Evolutionary conservation across 1,140 invertebrate species (phyloP).

Genomic region (Ganaspis sp.): DNA sequence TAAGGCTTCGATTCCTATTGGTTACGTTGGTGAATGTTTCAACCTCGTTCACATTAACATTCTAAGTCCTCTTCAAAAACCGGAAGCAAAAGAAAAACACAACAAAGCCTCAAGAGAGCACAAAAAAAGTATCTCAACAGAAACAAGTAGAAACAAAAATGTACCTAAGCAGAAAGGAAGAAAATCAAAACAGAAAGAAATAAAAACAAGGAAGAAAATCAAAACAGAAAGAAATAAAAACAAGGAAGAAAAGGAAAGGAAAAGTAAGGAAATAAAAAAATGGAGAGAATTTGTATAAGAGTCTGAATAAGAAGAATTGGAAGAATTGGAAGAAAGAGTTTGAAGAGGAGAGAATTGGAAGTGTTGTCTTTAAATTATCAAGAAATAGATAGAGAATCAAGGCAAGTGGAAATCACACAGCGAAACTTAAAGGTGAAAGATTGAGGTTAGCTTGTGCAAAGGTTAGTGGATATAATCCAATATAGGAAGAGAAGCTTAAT

Average conservation of each 20-base stretch:
- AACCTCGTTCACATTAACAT: background rate
- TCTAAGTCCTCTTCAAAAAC: background rate
- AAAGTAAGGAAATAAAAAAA: no score
- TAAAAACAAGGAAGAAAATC: background rate
- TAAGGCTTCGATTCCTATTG: constrained; percentile 13
- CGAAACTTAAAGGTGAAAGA: background rate
- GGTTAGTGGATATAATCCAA: constrained; percentile 26
- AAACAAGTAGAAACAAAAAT: no score
- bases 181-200: no score
- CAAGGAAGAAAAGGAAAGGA: no score
- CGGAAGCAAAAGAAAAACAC: background rate
- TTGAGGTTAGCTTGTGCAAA: constrained; percentile 20
- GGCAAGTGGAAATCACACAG: constrained; percentile 6
- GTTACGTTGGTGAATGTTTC: background rate
- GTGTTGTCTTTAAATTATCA: background rate
- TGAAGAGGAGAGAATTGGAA: background rate
- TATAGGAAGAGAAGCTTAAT: constrained; percentile 22
- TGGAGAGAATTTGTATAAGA: no score
- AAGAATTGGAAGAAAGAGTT: no score
- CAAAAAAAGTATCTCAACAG: no score
- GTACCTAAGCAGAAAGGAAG: no score
- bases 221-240: background rate
- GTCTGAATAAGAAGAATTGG: no score
- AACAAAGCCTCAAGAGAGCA: background rate
- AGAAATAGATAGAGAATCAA: background rate